Evolutionary conservation across 1,140 invertebrate genomes (phyloP), one percentile per base, ranked within the genome.

Genomic region (Diplogasteroides magnus): DNA sequence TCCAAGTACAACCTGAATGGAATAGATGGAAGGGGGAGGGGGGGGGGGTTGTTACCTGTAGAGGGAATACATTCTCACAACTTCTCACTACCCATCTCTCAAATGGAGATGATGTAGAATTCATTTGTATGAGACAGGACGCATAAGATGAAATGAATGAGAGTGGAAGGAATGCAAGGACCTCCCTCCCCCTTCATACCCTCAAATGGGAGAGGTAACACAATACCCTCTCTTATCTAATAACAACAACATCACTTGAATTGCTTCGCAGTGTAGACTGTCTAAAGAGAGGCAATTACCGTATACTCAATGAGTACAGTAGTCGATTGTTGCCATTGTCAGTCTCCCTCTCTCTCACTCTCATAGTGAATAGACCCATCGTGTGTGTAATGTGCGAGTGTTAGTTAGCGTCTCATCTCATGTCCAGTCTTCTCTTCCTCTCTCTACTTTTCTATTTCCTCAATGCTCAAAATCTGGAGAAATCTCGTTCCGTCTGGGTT

Each of bases 401-500:
- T 48, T 6, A 48, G 37, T 48, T 48, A 48, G 37, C 37, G 6
- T 19, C 37, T 48, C 37, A 48, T n/a, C 37, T 67, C 65, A 58
- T 57, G 26, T 58, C 56, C 59, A 48, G 29, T 67, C 55, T 31
- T 55, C 65, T 60, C 57, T 59, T 67, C 65, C n/a, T 26, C 59
- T 25, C 59, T 57, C 29, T 67, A 31, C 32, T 11, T 67, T 23
- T 60, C 48, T 59, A 19, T 59, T 58, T 19, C 57, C 19, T 25
- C 31, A 0, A 28, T 2, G 14, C 31, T 57, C 70, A 72, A 27
- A n/a, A 56, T n/a, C 71, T 82, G 14, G 80, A 82, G 32, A 82
- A 82, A 67, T 78, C 78, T 6, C 48, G 81, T 29, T 77, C 72
- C 37, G 80, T 82, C 23, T 82, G 80, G 80, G 77, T 82, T 15